phyloP scores from a whole-genome alignment of 1,140 invertebrate genomes.

The Drosophila orena region DNA sequence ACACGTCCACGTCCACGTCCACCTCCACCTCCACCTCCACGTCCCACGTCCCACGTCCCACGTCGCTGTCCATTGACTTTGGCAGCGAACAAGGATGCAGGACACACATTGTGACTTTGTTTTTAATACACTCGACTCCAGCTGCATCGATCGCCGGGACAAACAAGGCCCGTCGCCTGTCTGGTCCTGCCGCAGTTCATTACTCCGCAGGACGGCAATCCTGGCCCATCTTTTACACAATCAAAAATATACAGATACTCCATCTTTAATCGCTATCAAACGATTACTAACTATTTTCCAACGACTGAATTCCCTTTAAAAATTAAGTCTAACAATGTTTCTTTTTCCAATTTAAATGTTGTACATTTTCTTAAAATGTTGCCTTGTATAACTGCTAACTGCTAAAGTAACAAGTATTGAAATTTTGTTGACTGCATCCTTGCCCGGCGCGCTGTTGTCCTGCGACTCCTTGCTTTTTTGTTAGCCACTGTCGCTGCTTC shows the following conservation, averaged over 20 bases:
- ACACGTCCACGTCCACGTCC: no score
- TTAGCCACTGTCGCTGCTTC: constrained; percentile 32
- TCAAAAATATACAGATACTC: no score
- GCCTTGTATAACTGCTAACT: no score
- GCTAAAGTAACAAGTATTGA: no score
- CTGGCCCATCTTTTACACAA: constrained; percentile 11
- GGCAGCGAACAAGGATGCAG: constrained; percentile 66
- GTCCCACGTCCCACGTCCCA: constrained; percentile 39
- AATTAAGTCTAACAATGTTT: no score
- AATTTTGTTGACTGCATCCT: constrained; percentile 3
- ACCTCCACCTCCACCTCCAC: no score
- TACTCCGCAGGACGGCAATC: constrained; percentile 49
- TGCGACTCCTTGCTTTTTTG: constrained; percentile 37
- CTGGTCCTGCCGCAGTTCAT: constrained; percentile 69
- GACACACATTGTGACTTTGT: constrained; percentile 77
- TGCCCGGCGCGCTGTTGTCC: constrained; percentile 42
- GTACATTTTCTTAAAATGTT: no score
- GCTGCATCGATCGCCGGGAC: constrained; percentile 72
- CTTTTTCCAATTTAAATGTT: no score
- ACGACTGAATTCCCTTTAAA: no score
- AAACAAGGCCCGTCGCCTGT: constrained; percentile 68
- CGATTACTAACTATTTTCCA: no score
- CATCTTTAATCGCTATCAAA: no score
- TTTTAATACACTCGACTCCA: constrained; percentile 78
- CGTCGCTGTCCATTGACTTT: constrained; percentile 79